Conservation (phyloP, 2,888 invertebrate genomes). For the Arctia plantaginis region DNA sequence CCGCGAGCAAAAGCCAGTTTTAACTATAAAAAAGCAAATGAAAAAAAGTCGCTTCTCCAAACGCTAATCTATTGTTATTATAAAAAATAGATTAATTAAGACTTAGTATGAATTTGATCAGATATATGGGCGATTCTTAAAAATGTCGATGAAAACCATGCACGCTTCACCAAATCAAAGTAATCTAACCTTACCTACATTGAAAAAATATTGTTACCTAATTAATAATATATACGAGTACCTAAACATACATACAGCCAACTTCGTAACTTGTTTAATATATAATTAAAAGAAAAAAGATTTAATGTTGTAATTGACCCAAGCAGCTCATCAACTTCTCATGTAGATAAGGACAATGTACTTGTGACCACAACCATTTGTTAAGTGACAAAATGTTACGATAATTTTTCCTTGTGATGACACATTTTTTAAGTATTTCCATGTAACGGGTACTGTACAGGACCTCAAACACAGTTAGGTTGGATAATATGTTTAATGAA, state of each 20-base stretch:
- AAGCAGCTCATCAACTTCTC: constrained; percentile 5
- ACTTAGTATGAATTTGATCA: background rate
- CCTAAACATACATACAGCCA: background rate
- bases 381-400: constrained; percentile 33
- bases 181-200: no score
- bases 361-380: constrained; percentile 31
- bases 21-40: no score
- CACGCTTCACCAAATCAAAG: no score
- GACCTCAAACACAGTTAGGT: constrained; percentile 10
- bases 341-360: background rate
- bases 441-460: constrained; percentile 23
- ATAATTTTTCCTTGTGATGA: constrained; percentile 42
- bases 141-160: no score
- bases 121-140: no score
- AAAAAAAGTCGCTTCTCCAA: background rate
- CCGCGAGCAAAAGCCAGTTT: no score
- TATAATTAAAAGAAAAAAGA: background rate
- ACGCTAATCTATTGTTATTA: no score
- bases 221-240: background rate
- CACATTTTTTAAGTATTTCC: constrained; percentile 41
- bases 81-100: background rate
- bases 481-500: constrained; percentile 15
- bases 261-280: background rate
- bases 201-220: no score
- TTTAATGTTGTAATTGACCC: constrained; percentile 1